A percentile compares a stretch with the other conserved stretches of the same genome.
These are phyloP conservation scores for Pentalonia nigronervosa DNA, from an alignment of 1,140 invertebrate genomes.

Conservation along the genomic window DNA sequence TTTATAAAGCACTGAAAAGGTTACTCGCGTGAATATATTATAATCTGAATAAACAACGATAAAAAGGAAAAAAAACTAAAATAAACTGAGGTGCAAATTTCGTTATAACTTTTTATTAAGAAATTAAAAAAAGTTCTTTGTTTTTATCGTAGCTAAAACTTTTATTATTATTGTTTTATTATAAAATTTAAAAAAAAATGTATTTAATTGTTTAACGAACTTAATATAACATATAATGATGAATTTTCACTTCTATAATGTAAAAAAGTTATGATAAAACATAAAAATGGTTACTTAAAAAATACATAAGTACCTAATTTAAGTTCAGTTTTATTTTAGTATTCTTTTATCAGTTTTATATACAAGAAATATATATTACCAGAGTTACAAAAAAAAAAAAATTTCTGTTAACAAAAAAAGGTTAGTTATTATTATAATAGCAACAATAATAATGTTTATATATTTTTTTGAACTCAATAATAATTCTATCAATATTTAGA, in stretches of 20 bases:
- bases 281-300: not conserved
- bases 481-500: not conserved
- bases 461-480: not conserved
- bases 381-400: not conserved
- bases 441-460: not conserved
- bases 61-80: not conserved
- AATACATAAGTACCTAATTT: not conserved
- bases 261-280: not conserved
- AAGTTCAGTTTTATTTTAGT: not conserved
- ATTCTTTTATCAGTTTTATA: too few relatives aligned
- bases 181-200: not conserved
- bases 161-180: conserved; percentile 19
- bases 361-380: not conserved
- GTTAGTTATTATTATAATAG: not conserved
- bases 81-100: conserved; percentile 14
- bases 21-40: conserved; percentile 4
- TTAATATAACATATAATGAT: conserved; percentile 8
- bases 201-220: not conserved
- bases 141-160: not conserved
- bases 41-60: conserved; percentile 1
- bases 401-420: not conserved
- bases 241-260: not conserved
- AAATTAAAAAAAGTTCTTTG: conserved; percentile 4
- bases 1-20: not conserved
- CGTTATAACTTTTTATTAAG: conserved; percentile 7